Evolutionary conservation across 2,888 invertebrate species (phyloP).

Genomic region (Isotomurus palustris): DNA sequence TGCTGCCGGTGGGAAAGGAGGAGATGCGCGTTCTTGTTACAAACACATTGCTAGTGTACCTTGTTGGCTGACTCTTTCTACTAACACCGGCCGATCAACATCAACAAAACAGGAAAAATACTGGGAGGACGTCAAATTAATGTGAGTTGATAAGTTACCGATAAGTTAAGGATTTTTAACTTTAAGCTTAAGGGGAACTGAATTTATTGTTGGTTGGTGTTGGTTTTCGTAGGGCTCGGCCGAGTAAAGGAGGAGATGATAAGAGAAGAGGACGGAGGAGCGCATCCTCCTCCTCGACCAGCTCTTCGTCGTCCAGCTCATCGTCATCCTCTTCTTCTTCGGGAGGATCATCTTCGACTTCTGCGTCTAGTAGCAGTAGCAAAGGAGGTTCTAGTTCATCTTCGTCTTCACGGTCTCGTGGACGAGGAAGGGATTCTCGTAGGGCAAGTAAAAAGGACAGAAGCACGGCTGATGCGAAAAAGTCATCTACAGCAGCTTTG

Average conservation of each 20-base stretch:
- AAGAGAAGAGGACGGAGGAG: slow-evolving; percentile 29
- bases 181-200: background rate
- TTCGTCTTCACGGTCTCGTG: slow-evolving; percentile 23
- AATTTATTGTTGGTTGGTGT: background rate
- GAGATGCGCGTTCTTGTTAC: too few relatives aligned
- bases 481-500: background rate
- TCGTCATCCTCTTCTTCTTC: slow-evolving; percentile 35
- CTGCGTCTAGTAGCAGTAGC: slow-evolving; percentile 40
- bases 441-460: background rate
- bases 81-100: too few relatives aligned
- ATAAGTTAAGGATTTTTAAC: background rate
- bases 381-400: slow-evolving; percentile 9
- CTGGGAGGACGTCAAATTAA: too few relatives aligned
- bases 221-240: slow-evolving; percentile 35
- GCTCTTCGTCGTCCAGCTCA: slow-evolving; percentile 40
- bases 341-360: slow-evolving; percentile 40
- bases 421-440: slow-evolving; percentile 14
- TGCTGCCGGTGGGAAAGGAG: too few relatives aligned
- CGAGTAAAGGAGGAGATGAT: slow-evolving; percentile 40
- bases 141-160: too few relatives aligned
- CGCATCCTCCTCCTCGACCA: slow-evolving; percentile 33
- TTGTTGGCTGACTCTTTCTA: too few relatives aligned
- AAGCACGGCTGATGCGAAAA: background rate
- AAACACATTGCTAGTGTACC: too few relatives aligned
- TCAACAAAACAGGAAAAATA: too few relatives aligned